Base-by-base conservation (phyloP, 2,797 vertebrate genomes). In the Brachyrhaphis roseni region DNA sequence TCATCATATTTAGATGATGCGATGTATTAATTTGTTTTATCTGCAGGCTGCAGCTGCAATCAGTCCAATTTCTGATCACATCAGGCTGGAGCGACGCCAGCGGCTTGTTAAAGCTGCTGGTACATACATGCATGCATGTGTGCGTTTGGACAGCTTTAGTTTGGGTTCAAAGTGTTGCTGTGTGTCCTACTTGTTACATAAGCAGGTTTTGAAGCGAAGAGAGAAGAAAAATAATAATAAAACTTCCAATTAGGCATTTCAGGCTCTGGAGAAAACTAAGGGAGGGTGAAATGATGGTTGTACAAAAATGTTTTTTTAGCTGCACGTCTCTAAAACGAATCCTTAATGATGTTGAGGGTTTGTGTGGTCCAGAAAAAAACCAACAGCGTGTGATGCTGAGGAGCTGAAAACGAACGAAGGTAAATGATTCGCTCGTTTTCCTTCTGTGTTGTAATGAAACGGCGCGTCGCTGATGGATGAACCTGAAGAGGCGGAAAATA, bases 131-230 rank as follows among this genome's bases (percentile, higher is more conserved):
- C 47, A 15, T 43, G 53, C 55, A 23, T 62, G 72, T 51, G 46
- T 73, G 78, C 46, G 76, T 62, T 51, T 77, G 64, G 43, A 77
- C 23, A 57, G 84, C 43, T 72, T 74, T 77, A 1, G 80, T 88
- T 88, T 85, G 62, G 76, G 68, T 66, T 86, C 78, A 84, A 86
- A 84, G 86, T 36, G 5, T 55, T 53, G 74, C 59, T 80, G 79
- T 84, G 80, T 84, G 82, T 86, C 89, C 86, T 85, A 85, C 81
- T 88, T 84, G 82, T 87, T 89, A 90, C 76, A 59, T 86, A 90
- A 91, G n/a, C 0, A 41, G 70, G 39, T 77, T 81, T 72, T 47
- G 47, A 62, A 72, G 49, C 5, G 13, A 15, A 6, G 28, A 74
- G 64, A 72, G 49, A 59, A 39, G 36, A 5, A 41, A 39, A 45